Conservation (phyloP, 2,797 vertebrate species). For the Babyrousa celebensis region DNA sequence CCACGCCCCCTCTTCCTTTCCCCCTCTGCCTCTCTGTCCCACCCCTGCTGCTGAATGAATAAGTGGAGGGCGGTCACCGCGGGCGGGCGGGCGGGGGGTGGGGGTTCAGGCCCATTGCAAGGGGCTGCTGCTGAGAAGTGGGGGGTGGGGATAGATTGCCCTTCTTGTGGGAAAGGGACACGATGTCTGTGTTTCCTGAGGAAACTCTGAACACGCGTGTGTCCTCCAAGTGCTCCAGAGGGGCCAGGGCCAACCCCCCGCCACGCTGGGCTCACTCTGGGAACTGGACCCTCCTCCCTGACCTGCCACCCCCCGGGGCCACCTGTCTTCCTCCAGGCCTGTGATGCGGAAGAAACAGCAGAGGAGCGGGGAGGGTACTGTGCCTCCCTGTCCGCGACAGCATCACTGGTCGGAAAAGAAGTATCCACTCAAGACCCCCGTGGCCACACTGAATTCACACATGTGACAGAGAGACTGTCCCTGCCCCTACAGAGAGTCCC, state of each 20-base stretch:
- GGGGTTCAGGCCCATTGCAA: slow-evolving; percentile 90
- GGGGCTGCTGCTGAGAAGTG: slow-evolving; percentile 85
- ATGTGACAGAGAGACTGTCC: rapidly evolving
- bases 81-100: too few species aligned
- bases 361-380: rapidly evolving
- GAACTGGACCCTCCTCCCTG: neutral
- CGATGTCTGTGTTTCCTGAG: slow-evolving; percentile 90
- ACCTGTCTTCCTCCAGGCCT: neutral
- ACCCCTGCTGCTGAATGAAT: slow-evolving; percentile 81
- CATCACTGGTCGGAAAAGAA: neutral
- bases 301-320: neutral
- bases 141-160: slow-evolving; percentile 89
- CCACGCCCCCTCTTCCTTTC: neutral
- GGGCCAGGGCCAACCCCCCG: slow-evolving; percentile 74
- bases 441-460: neutral
- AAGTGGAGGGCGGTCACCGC: slow-evolving; percentile 81
- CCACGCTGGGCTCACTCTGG: neutral
- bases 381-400: neutral
- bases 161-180: slow-evolving; percentile 92
- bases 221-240: slow-evolving; percentile 80
- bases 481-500: neutral
- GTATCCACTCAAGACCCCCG: neutral
- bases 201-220: slow-evolving; percentile 79
- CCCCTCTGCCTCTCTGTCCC: slow-evolving; percentile 6
- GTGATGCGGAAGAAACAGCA: too few species aligned